phyloP scores from a whole-genome alignment of 2,113 vertebrate species.

The Scophthalmus maximus region DNA sequence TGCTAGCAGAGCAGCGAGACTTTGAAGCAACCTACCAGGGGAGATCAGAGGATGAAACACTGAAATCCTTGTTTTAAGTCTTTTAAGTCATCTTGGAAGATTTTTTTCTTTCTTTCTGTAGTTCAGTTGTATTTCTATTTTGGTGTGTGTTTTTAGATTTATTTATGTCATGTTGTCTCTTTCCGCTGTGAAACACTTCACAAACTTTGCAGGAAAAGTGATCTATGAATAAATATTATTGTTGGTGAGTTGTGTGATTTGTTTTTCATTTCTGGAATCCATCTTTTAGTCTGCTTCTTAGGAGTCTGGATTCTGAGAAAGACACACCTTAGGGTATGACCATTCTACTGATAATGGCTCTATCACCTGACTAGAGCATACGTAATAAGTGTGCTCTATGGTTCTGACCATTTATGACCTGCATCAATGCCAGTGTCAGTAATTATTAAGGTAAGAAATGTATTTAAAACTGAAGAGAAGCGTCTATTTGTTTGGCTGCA shows the following conservation, averaged over 20 bases:
- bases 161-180: not conserved
- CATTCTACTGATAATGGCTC: conserved; percentile 28
- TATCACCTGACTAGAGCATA: conserved; percentile 51
- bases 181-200: not conserved
- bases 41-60: conserved; percentile 40
- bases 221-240: not conserved
- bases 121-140: not conserved
- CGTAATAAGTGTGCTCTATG: conserved; percentile 13
- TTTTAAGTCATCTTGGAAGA: conserved; percentile 11
- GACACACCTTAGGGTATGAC: conserved; percentile 36
- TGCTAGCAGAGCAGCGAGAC: conserved; percentile 19
- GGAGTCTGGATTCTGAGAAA: not conserved
- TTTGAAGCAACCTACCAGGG: conserved; percentile 8
- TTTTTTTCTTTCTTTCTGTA: not conserved
- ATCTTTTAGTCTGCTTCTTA: conserved; percentile 2
- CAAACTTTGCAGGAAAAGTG: not conserved
- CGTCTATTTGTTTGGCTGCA: not conserved
- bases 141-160: not conserved
- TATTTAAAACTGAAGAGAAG: conserved; percentile 12
- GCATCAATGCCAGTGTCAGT: conserved; percentile 13
- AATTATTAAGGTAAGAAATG: conserved; percentile 21
- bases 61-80: conserved; percentile 22
- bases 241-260: not conserved
- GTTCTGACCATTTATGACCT: conserved; percentile 18
- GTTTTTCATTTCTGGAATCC: not conserved